These are phyloP conservation scores for Eulemur coronatus DNA, from an alignment of 2,797 vertebrate genomes.

Conservation along the genomic window DNA sequence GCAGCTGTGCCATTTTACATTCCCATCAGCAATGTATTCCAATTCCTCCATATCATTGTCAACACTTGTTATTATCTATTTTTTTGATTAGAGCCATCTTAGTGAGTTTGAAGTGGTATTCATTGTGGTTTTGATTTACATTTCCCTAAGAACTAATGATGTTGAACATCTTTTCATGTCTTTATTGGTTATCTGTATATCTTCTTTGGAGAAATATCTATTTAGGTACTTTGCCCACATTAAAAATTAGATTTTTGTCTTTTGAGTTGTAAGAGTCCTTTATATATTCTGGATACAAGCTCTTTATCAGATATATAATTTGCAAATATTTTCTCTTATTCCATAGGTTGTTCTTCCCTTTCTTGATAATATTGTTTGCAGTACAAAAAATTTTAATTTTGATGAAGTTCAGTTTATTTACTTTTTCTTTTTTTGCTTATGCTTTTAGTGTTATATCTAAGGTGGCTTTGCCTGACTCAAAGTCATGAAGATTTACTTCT, in stretches of 20 bases:
- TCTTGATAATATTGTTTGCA: background rate
- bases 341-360: background rate
- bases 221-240: background rate
- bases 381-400: background rate
- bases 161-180: background rate
- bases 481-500: background rate
- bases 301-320: background rate
- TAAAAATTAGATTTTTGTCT: conserved; percentile 40
- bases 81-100: background rate
- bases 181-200: background rate
- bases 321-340: background rate
- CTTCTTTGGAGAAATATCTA: conserved; percentile 45
- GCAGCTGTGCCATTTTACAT: background rate
- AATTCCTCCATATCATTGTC: background rate
- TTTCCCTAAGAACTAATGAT: background rate
- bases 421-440: background rate
- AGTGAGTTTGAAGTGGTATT: background rate
- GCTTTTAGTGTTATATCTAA: background rate
- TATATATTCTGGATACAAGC: background rate
- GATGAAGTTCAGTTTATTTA: background rate
- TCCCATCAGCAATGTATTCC: background rate
- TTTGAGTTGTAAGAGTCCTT: conserved; percentile 10
- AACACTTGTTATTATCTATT: background rate
- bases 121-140: background rate
- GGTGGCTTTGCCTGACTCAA: background rate